Percentiles rank a stretch among this genome's conserved stretches.
Conservation (phyloP, 1,140 invertebrate species). For the Mercenaria mercenaria region DNA sequence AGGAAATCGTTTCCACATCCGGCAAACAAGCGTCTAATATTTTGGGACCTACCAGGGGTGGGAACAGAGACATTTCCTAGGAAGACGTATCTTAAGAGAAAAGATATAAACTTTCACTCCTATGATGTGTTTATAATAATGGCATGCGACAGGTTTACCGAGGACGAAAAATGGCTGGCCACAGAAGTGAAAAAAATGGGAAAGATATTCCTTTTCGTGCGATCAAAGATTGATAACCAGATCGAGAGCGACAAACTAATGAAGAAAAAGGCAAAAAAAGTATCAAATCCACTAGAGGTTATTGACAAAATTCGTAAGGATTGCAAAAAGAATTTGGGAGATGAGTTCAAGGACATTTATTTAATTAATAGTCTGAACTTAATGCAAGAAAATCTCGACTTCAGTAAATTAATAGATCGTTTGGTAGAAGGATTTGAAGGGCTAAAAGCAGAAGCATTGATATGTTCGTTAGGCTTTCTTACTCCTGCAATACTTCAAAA, state of each 20-base stretch:
- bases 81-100: not conserved
- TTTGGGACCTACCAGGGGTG: conserved; percentile 26
- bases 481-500: not conserved
- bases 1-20: not conserved
- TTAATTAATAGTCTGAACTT: not conserved
- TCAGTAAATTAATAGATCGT: not conserved
- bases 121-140: not conserved
- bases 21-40: not conserved
- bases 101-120: not conserved
- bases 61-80: not conserved
- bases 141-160: not conserved
- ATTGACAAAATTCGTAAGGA: not conserved
- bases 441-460: not conserved
- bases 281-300: not conserved
- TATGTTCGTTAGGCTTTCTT: not conserved
- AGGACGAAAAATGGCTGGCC: not conserved
- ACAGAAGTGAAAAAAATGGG: not conserved
- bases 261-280: not conserved
- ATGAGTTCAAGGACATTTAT: not conserved
- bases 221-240: not conserved
- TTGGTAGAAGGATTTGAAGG: not conserved
- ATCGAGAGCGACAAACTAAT: not conserved
- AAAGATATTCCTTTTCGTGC: not conserved
- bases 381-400: not conserved
- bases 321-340: not conserved